A percentile compares a stretch with the other conserved stretches of the same genome.
phyloP scores from a whole-genome alignment of 2,888 invertebrate genomes.

The Odontothrips loti region DNA sequence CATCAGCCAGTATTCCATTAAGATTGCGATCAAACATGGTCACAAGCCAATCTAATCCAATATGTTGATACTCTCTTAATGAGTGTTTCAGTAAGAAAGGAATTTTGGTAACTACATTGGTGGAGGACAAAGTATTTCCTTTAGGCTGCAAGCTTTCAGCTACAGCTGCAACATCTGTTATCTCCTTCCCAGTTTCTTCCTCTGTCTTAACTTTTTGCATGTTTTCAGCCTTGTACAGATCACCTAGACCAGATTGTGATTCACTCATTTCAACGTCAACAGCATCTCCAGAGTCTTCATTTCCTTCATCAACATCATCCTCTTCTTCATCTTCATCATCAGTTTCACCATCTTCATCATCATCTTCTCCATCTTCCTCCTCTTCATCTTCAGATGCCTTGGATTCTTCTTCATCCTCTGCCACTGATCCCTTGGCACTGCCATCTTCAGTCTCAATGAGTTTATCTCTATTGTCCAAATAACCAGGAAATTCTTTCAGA shows the following conservation, averaged over 20 bases:
- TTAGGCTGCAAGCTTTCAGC: constrained; percentile 97
- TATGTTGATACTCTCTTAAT: constrained; percentile 93
- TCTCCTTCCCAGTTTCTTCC: constrained; percentile 63
- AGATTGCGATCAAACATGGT: constrained; percentile 92
- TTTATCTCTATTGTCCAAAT: constrained; percentile 37
- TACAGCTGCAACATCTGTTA: constrained; percentile 87
- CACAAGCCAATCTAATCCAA: constrained; percentile 95
- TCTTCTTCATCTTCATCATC: constrained; percentile 44
- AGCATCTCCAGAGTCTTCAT: constrained; percentile 46
- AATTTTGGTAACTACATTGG: constrained; percentile 86
- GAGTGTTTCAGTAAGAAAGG: constrained; percentile 87
- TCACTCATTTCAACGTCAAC: constrained; percentile 55
- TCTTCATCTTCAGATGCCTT: constrained; percentile 45
- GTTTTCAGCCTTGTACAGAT: constrained; percentile 41
- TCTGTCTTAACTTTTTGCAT: constrained; percentile 46
- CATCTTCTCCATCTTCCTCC: constrained; percentile 40
- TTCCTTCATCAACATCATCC: constrained; percentile 44
- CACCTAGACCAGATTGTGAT: constrained; percentile 45
- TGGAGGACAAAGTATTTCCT: constrained; percentile 93
- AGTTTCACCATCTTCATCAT: constrained; percentile 39
- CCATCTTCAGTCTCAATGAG: constrained; percentile 47
- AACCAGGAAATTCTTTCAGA: constrained; percentile 66
- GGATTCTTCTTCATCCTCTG: constrained; percentile 38
- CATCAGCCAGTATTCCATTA: constrained; percentile 94
- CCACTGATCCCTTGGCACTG: constrained; percentile 30